Conservation (phyloP, 2,888 invertebrate genomes). For the Entomobrya multifasciata region DNA sequence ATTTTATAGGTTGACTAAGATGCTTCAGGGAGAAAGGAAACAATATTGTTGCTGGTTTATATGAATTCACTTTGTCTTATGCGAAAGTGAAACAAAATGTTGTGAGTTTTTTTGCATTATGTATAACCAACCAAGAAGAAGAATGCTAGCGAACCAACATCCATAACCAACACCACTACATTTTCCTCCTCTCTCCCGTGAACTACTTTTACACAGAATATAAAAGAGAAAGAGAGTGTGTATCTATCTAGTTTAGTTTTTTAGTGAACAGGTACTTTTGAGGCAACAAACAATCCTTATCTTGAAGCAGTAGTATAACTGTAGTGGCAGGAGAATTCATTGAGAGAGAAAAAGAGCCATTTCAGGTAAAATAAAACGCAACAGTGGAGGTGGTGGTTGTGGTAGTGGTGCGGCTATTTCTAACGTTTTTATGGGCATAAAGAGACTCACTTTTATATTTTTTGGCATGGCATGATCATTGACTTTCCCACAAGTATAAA, state of each 20-base stretch:
- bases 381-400: slow-evolving; percentile 28
- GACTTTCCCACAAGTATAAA: slow-evolving; percentile 13
- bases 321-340: too few species aligned
- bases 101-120: slow-evolving; percentile 5
- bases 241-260: too few species aligned
- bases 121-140: neutral
- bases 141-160: neutral
- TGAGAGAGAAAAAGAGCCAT: slow-evolving; percentile 24
- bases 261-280: too few species aligned
- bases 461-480: neutral
- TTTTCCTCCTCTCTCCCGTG: too few species aligned
- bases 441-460: slow-evolving; percentile 7
- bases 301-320: too few species aligned
- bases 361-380: slow-evolving; percentile 56
- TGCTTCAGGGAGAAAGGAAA: too few species aligned
- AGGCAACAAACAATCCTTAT: slow-evolving; percentile 28
- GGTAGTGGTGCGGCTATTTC: slow-evolving; percentile 25
- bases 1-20: neutral
- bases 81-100: slow-evolving; percentile 10
- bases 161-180: too few species aligned
- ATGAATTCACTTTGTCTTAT: too few species aligned
- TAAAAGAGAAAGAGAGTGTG: too few species aligned
- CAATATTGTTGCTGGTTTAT: too few species aligned
- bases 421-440: slow-evolving; percentile 49
- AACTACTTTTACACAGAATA: too few species aligned